phyloP scores from a whole-genome alignment of 2,113 vertebrate genomes.

The Periophthalmus modestus region DNA sequence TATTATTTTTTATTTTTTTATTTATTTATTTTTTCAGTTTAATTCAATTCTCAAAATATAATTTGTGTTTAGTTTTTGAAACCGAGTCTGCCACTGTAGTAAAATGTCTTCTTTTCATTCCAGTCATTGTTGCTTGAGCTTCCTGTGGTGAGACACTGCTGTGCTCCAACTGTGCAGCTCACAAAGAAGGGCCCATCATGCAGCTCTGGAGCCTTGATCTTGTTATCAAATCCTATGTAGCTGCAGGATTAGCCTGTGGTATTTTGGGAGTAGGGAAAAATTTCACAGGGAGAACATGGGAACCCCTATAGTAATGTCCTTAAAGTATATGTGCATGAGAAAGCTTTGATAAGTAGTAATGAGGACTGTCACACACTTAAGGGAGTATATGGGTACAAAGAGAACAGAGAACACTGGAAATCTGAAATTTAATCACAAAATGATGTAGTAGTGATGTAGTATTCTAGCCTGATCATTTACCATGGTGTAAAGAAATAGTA shows the following conservation, averaged over 20 bases:
- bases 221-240: neutral
- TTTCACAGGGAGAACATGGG: neutral
- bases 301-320: neutral
- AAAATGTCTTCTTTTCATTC: neutral
- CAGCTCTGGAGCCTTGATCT: neutral
- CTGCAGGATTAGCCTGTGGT: neutral
- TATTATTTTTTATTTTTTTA: no score
- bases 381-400: neutral
- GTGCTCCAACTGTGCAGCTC: neutral
- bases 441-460: neutral
- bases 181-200: neutral
- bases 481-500: no score
- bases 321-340: neutral
- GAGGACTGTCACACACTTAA: no score
- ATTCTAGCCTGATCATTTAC: neutral
- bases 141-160: neutral
- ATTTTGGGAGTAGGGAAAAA: neutral
- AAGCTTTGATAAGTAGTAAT: neutral
- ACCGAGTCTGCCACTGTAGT: neutral
- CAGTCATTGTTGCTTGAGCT: neutral
- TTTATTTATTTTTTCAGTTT: no score
- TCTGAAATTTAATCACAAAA: neutral
- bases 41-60: neutral
- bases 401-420: neutral
- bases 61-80: neutral